These are phyloP conservation scores for Neofelis nebulosa DNA, from an alignment of 2,113 vertebrate species.

Conservation along the genomic window DNA sequence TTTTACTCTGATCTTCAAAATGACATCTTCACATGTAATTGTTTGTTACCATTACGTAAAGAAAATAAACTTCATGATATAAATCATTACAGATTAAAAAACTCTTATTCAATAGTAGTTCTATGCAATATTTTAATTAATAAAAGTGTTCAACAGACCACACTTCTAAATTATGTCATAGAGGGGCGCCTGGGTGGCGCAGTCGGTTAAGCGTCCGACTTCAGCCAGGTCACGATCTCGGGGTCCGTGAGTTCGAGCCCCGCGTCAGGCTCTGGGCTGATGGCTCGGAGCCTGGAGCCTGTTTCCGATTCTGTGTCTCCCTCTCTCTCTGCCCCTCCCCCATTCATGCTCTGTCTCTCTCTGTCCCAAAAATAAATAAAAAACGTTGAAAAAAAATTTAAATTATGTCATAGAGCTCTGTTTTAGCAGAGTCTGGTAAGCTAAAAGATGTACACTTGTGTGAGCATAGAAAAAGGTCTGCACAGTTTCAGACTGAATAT, in stretches of 20 bases:
- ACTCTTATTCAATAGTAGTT: background rate
- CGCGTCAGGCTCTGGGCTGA: no score
- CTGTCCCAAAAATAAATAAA: no score
- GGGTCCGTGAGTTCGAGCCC: no score
- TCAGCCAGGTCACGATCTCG: no score
- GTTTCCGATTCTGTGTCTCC: no score
- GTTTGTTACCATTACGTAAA: background rate
- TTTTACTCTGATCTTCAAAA: background rate
- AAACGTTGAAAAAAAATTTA: no score
- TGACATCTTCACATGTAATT: background rate
- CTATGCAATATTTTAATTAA: background rate
- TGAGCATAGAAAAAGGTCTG: background rate
- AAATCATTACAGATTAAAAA: background rate
- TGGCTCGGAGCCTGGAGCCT: no score
- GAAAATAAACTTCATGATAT: background rate
- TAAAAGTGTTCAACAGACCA: background rate
- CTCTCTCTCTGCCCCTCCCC: no score
- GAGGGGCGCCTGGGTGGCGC: no score
- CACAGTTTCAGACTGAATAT: background rate
- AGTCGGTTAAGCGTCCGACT: no score
- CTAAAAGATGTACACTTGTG: conserved; percentile 2
- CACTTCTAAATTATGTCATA: background rate
- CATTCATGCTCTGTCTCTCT: no score
- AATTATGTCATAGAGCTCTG: no score
- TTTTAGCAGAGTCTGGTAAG: background rate